Evolutionary conservation across 2,888 invertebrate species (phyloP).

Genomic region (Drosophila rubida): DNA sequence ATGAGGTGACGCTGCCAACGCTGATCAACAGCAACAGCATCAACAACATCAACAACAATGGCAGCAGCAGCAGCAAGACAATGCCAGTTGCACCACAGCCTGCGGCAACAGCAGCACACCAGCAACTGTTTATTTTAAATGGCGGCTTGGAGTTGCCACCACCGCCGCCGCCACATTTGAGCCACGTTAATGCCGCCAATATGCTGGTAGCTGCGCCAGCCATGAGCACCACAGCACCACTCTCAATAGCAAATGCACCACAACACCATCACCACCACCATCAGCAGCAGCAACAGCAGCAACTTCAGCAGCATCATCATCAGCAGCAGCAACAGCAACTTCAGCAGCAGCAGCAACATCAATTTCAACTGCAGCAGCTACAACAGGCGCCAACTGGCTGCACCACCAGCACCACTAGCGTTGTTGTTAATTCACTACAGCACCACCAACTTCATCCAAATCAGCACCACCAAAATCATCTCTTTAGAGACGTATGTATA

Average conservation of each 20-base stretch:
- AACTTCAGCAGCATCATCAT: constrained; percentile 53
- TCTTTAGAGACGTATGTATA: constrained; percentile 85
- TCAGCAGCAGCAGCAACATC: constrained; percentile 43
- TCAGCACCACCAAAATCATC: constrained; percentile 85
- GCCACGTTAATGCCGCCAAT: constrained; percentile 46
- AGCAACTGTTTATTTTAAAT: constrained; percentile 77
- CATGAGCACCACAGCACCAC: constrained; percentile 53
- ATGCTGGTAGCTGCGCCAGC: constrained; percentile 57
- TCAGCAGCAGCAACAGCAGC: constrained; percentile 47
- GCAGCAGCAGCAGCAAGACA: constrained; percentile 27
- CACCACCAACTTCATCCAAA: constrained; percentile 85
- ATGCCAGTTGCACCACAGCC: constrained; percentile 25
- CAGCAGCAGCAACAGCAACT: constrained; percentile 53
- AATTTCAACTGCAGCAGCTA: constrained; percentile 61
- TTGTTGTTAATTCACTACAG: constrained; percentile 85
- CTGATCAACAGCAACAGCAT: constrained; percentile 36
- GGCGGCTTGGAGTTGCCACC: constrained; percentile 58
- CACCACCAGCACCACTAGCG: constrained; percentile 83
- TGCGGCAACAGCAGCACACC: constrained; percentile 48
- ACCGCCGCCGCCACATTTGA: constrained; percentile 33
- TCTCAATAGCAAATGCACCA: constrained; percentile 36
- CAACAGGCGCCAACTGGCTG: constrained; percentile 73
- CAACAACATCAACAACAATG: constrained; percentile 35
- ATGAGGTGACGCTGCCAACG: constrained; percentile 82
- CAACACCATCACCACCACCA: constrained; percentile 55